Evolutionary conservation across 2,888 invertebrate species (phyloP), one percentile per base, ranked within the genome.

Genomic region (Papilio demoleus): DNA sequence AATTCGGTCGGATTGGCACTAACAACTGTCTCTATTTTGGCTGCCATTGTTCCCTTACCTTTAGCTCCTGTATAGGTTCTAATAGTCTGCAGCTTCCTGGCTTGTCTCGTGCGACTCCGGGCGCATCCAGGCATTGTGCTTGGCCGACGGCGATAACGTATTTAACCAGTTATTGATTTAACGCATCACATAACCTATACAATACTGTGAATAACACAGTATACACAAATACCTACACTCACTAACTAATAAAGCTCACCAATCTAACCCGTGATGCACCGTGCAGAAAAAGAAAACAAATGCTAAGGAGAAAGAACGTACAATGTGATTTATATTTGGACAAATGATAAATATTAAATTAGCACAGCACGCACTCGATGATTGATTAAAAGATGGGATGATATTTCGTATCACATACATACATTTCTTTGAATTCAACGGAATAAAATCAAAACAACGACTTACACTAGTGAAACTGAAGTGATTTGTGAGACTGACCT

Each of bases 401-500:
- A 31, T 8, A 56, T 56, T 56, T 56, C n/a, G n/a, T 56, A 11
- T 27, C 31, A 56, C 31, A 56, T 56, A 53, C 27, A 27, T 53
- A 31, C 31, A 31, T 56, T 31, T 56, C 4, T 31, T 31, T 17
- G 9, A 56, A 56, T 11, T 9, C 3, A 31, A 17, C n/a, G 3
- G 53, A 12, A 27, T 27, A 56, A 8, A 56, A 56, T 56, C 31
- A n/a, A 17, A 56, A 17, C 5, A 9, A 56, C 31, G 31, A 56
- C 31, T 17, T 17, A 31, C 27, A 56, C 60, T 24, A 40, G 19
- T 24, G 24, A 40, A 60, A 56, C 24, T 45, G 36, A 63, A 68
- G 17, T 68, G 6, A 40, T 69, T 53, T 17, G 59, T 22, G 22
- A 69, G 31, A 71, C 72, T 73, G 65, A 76, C 79, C 77, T 77